A percentile compares a stretch with the other conserved stretches of the same genome.
phyloP scores from a whole-genome alignment of 2,113 vertebrate genomes.

The Psettodes erumei region DNA sequence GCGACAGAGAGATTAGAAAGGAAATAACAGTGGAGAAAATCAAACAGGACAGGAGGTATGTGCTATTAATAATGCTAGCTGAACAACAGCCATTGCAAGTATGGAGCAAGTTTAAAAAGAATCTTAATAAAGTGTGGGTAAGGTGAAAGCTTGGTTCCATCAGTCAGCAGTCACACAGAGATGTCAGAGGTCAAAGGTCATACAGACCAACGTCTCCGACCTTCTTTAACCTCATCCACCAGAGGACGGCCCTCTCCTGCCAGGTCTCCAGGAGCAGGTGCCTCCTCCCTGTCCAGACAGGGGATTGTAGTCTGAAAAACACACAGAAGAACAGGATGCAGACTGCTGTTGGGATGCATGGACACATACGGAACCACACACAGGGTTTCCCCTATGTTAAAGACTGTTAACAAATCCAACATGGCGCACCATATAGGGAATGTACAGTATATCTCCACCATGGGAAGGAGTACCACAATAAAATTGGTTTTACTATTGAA shows the following conservation, averaged over 20 bases:
- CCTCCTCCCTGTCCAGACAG: slow-evolving; percentile 91
- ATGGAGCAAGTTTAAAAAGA: background rate
- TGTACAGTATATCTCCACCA: too few species aligned
- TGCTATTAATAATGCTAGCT: background rate
- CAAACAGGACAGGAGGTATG: background rate
- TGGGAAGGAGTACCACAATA: too few species aligned
- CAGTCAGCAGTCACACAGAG: slow-evolving; percentile 25
- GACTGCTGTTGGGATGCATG: too few species aligned
- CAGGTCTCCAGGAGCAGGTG: slow-evolving; percentile 90
- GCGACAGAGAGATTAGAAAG: background rate
- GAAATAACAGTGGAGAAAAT: background rate
- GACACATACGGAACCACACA: too few species aligned
- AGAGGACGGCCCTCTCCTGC: slow-evolving; percentile 89
- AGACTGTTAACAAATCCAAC: too few species aligned
- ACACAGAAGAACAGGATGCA: slow-evolving; percentile 11
- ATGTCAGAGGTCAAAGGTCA: slow-evolving; percentile 62
- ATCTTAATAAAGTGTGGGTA: background rate
- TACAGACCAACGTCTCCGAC: slow-evolving; percentile 62
- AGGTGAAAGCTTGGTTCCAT: slow-evolving; percentile 65
- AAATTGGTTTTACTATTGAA: too few species aligned
- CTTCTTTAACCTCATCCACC: slow-evolving; percentile 92
- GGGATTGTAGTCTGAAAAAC: slow-evolving; percentile 89
- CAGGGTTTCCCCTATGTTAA: too few species aligned
- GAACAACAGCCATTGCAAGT: background rate
- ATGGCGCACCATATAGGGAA: too few species aligned